Percentiles rank a stretch among this genome's conserved stretches.
phyloP scores from a whole-genome alignment of 2,888 invertebrate species.

The Lepeophtheirus nordmannii region DNA sequence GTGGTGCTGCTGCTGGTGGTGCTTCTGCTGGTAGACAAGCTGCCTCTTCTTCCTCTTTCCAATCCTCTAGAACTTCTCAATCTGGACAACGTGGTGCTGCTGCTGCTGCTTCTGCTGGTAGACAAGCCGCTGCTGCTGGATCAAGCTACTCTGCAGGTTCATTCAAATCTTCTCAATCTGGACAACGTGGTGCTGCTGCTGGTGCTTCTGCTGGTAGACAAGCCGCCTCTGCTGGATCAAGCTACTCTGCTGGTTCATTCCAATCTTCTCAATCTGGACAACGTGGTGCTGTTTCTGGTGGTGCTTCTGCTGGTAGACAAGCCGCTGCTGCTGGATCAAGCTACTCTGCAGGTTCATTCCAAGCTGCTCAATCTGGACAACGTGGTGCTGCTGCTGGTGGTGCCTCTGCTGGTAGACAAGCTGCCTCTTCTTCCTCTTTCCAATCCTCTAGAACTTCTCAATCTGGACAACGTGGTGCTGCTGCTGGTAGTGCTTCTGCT shows the following conservation, averaged over 20 bases:
- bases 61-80: neutral
- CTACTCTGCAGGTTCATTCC: neutral
- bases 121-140: neutral
- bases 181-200: constrained; percentile 1
- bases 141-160: neutral
- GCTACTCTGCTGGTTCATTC: neutral
- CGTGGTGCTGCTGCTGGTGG: constrained; percentile 6
- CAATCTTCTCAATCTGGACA: neutral
- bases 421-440: neutral
- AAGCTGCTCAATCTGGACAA: neutral
- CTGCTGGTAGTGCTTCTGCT: neutral
- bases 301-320: neutral
- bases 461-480: constrained; percentile 1
- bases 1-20: neutral
- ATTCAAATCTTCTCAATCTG: neutral
- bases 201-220: neutral
- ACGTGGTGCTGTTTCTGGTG: constrained; percentile 2
- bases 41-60: neutral
- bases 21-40: neutral
- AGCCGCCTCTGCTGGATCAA: neutral
- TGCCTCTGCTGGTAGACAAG: neutral
- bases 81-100: neutral
- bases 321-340: neutral
- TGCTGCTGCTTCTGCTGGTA: neutral
- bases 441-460: neutral